Evolutionary conservation across 2,888 invertebrate species (phyloP).

Genomic region (Eupithecia abbreviata): DNA sequence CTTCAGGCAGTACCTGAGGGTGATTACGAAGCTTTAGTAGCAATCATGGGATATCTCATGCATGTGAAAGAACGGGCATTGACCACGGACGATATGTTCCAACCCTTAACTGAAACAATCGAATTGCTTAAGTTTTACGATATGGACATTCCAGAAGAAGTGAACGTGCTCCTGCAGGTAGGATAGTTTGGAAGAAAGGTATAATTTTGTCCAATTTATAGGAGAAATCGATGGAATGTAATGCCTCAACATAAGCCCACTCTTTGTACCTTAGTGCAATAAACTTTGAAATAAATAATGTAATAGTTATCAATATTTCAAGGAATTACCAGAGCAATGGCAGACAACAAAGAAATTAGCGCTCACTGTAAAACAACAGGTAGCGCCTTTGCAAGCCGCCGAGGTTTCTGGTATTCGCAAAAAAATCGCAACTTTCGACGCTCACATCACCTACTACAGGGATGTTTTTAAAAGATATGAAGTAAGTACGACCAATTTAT

Average conservation of each 20-base stretch:
- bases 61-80: slow-evolving; percentile 95
- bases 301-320: slow-evolving; percentile 44
- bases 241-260: not conserved
- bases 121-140: slow-evolving; percentile 96
- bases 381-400: slow-evolving; percentile 96
- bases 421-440: slow-evolving; percentile 93
- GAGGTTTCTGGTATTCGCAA: slow-evolving; percentile 96
- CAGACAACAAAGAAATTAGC: slow-evolving; percentile 96
- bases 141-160: slow-evolving; percentile 98
- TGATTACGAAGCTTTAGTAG: slow-evolving; percentile 94
- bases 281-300: not conserved
- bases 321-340: slow-evolving; percentile 98
- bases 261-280: no score
- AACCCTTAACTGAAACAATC: slow-evolving; percentile 95
- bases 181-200: not conserved
- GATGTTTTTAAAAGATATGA: slow-evolving; percentile 93
- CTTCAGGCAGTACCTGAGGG: slow-evolving; percentile 92
- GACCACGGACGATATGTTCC: slow-evolving; percentile 97
- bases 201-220: not conserved
- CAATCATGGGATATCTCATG: slow-evolving; percentile 96
- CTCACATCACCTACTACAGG: slow-evolving; percentile 91
- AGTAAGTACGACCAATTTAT: slow-evolving; percentile 48
- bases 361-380: slow-evolving; percentile 95
- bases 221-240: not conserved
- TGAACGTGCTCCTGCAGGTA: slow-evolving; percentile 93